A percentile compares a stretch with the other conserved stretches of the same genome.
Conservation (phyloP, 2,888 invertebrate genomes). For the Idaea biselata region DNA sequence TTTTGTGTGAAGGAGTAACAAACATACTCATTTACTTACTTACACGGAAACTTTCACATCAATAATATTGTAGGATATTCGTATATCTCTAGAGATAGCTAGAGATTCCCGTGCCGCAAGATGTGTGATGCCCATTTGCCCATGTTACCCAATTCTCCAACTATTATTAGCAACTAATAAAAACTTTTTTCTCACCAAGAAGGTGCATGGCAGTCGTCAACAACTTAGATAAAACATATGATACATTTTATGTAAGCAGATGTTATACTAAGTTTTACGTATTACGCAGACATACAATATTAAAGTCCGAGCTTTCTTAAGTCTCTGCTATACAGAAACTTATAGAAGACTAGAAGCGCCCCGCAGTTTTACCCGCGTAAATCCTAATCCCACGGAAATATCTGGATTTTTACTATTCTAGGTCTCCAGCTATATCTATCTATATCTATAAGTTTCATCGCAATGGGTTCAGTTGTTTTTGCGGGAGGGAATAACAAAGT, state of each 20-base stretch:
- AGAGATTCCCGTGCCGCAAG: neutral
- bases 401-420: no score
- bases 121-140: neutral
- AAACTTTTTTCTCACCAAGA: constrained; percentile 6
- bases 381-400: no score
- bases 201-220: neutral
- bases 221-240: neutral
- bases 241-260: neutral
- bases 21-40: neutral
- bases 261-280: neutral
- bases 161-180: constrained; percentile 16
- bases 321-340: no score
- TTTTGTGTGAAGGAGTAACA: neutral
- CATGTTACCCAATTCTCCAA: constrained; percentile 5
- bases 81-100: neutral
- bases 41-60: no score
- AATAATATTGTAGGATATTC: neutral
- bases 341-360: no score
- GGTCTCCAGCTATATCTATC: no score
- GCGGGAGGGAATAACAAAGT: no score
- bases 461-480: no score
- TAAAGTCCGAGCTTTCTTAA: no score
- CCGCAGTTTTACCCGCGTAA: no score
- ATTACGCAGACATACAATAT: no score
- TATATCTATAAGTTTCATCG: no score